phyloP scores from a whole-genome alignment of 2,797 vertebrate species.

The Eupleurogrammus muticus region DNA sequence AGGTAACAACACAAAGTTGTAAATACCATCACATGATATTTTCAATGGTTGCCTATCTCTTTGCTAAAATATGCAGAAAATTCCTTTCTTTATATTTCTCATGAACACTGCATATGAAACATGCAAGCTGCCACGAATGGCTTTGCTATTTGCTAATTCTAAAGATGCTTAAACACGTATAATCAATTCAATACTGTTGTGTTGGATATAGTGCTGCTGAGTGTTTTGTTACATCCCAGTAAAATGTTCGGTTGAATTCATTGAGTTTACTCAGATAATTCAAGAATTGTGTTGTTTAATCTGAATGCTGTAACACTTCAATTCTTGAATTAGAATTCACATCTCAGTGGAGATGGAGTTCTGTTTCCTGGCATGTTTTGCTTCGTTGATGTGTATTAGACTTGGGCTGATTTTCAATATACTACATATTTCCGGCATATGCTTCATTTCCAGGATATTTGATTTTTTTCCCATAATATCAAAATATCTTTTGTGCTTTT shows the following conservation, averaged over 20 bases:
- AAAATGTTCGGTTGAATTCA: constrained; percentile 44
- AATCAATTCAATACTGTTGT: constrained; percentile 7
- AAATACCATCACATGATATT: not conserved
- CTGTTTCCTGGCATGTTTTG: constrained; percentile 48
- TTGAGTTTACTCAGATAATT: constrained; percentile 39
- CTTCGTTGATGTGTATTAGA: constrained; percentile 14
- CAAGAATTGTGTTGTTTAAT: constrained; percentile 42
- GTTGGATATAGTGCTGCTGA: constrained; percentile 4
- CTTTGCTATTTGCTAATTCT: constrained; percentile 23
- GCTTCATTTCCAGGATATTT: no score
- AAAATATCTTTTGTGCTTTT: no score
- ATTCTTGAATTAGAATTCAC: constrained; percentile 46
- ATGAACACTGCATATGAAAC: constrained; percentile 2
- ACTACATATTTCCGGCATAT: no score
- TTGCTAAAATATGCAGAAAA: not conserved
- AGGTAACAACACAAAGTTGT: not conserved
- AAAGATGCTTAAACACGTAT: constrained; percentile 3
- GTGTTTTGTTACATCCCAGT: constrained; percentile 10
- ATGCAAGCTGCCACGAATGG: constrained; percentile 26
- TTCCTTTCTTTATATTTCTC: constrained; percentile 1
- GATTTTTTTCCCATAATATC: no score
- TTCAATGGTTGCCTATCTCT: constrained; percentile 5
- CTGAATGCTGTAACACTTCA: constrained; percentile 16
- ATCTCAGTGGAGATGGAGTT: not conserved
- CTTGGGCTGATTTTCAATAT: no score